Conservation (phyloP, 2,888 invertebrate species). For the Folsomia manolachei region DNA sequence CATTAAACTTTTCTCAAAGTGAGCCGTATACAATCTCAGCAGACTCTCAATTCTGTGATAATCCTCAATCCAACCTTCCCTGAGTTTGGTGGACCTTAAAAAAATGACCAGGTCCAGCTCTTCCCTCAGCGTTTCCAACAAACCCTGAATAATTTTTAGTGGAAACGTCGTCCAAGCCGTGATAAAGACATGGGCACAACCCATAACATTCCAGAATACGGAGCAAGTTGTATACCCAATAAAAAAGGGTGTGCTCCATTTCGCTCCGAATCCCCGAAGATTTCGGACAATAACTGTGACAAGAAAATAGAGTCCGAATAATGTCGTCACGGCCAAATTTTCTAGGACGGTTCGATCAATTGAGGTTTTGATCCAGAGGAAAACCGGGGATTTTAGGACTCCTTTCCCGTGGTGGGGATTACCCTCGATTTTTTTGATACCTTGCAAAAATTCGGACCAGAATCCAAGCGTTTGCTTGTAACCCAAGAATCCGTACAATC, state of each 20-base stretch:
- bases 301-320: neutral
- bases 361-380: neutral
- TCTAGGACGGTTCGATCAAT: neutral
- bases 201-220: neutral
- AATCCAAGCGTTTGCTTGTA: neutral
- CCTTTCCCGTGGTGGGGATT: neutral
- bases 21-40: neutral
- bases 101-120: neutral
- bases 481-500: neutral
- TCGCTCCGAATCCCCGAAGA: neutral
- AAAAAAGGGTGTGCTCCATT: neutral
- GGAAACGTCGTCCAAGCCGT: conserved; percentile 1
- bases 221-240: neutral
- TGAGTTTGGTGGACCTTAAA: no score
- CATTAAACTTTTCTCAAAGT: neutral
- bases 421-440: neutral
- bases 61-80: neutral
- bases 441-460: neutral
- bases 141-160: neutral
- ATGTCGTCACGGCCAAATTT: neutral
- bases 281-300: neutral
- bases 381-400: neutral
- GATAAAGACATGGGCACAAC: neutral
- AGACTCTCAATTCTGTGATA: neutral
- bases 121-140: neutral